Evolutionary conservation across 2,113 vertebrate species (phyloP), one percentile per base, ranked within the genome.

Genomic region (Hippocampus comes): DNA sequence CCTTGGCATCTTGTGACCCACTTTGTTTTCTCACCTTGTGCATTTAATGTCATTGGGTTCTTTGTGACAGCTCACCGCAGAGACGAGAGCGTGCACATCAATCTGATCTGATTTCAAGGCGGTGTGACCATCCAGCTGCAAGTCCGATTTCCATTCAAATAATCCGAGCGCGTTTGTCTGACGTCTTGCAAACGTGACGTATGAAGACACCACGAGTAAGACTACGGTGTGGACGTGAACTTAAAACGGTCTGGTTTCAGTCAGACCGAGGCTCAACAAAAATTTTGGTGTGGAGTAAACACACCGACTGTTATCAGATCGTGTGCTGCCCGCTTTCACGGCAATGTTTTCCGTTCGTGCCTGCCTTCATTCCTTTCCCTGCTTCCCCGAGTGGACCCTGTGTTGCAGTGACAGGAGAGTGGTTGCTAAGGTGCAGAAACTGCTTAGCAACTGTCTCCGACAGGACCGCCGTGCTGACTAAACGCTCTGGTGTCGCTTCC

Each of bases 361-460:
- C 46, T 27, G 48, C 74, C 46, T 27, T 48, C 53, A 23, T 67
- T 53, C 55, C 43, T 78, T 63, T n/a, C 43, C 30, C 67, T 70
- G 63, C 27, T 70, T 71, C 76, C 51, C 48, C 72, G 55, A 67
- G 61, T 72, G 74, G 70, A 68, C 74, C 71, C n/a, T 25, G 66
- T 73, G 78, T 66, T 73, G 67, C 46, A 1, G 74, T 73, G 84
- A 89, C 81, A 83, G 68, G 48, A 66, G 81, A 81, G 80, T 53
- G 85, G 91, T 92, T 91, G 89, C 91, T 90, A 91, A 78, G 91
- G 91, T 84, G 82, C 81, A 83, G 83, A 90, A 89, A 89, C 89
- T 93, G 92, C 92, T 91, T 91, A 92, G 91, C 92, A 93, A 93
- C 91, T 81, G 89, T 89, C 88, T 91, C 90, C 75, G 66, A 68